A percentile compares a stretch with the other conserved stretches of the same genome.
phyloP scores from a whole-genome alignment of 2,797 vertebrate species.

The Hemibagrus guttatus region DNA sequence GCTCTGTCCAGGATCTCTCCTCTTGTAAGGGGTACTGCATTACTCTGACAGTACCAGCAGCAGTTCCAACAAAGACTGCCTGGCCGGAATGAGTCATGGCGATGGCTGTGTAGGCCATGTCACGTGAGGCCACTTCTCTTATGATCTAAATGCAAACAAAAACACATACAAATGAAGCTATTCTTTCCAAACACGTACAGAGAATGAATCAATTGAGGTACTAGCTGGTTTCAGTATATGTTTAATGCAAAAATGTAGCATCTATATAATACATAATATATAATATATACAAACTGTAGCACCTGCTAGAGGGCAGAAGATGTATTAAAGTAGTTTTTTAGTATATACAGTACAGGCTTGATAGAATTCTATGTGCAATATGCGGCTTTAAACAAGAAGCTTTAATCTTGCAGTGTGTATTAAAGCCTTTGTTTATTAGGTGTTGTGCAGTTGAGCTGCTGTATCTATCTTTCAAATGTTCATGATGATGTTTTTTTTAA shows the following conservation, averaged over 20 bases:
- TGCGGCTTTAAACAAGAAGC: background rate
- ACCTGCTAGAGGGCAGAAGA: background rate
- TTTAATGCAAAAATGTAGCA: background rate
- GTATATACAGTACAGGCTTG: background rate
- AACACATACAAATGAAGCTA: background rate
- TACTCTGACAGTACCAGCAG: constrained; percentile 80
- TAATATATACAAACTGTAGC: background rate
- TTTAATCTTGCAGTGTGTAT: background rate
- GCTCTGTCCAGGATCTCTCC: constrained; percentile 80
- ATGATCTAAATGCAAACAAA: constrained; percentile 73
- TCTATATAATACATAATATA: background rate
- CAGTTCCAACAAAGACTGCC: constrained; percentile 86
- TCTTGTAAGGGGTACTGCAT: constrained; percentile 85
- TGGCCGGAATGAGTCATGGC: constrained; percentile 81
- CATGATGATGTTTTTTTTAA: constrained; percentile 60
- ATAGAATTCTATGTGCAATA: background rate
- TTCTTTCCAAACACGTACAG: background rate
- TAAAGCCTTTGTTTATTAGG: background rate
- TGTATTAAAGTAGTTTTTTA: background rate
- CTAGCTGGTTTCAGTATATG: background rate
- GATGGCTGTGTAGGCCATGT: constrained; percentile 76
- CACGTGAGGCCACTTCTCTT: constrained; percentile 78
- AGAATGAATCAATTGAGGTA: background rate
- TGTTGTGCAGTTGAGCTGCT: background rate
- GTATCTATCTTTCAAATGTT: background rate